Percentiles rank a stretch among this genome's conserved stretches.
Evolutionary conservation across 2,113 vertebrate genomes (phyloP).

Genomic region (Ptychochromis oligacanthus): DNA sequence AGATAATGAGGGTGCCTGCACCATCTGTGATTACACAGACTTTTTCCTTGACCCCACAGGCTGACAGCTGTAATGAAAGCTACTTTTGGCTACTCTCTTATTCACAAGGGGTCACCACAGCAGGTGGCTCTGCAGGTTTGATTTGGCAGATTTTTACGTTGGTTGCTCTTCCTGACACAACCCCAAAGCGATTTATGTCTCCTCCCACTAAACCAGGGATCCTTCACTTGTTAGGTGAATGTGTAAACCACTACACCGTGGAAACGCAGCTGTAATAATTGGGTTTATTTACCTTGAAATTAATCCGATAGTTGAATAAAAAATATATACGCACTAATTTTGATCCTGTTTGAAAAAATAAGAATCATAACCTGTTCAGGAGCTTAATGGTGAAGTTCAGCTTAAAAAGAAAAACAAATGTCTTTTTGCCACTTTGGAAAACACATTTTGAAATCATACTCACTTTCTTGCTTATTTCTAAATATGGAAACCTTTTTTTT

Average conservation of each 20-base stretch:
- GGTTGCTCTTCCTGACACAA: too few relatives aligned
- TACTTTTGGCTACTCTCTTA: too few relatives aligned
- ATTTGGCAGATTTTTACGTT: too few relatives aligned
- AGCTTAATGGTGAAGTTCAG: background rate
- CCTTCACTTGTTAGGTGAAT: too few relatives aligned
- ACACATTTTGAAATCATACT: background rate
- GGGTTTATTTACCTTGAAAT: background rate
- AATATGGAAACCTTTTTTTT: background rate
- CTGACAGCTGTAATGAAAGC: background rate
- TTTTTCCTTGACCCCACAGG: background rate
- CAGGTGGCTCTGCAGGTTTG: too few relatives aligned
- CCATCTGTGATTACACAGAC: background rate
- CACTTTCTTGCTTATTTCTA: background rate
- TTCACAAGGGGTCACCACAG: too few relatives aligned
- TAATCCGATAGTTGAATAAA: background rate
- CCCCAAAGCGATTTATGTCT: too few relatives aligned
- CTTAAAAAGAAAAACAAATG: background rate
- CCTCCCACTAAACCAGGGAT: too few relatives aligned
- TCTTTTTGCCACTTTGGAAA: background rate
- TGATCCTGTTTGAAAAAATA: background rate
- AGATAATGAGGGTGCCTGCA: background rate
- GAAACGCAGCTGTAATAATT: too few relatives aligned
- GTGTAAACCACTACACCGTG: too few relatives aligned
- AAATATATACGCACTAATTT: background rate
- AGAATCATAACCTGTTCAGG: too few relatives aligned